phyloP scores from a whole-genome alignment of 2,797 vertebrate genomes.

The Menidia menidia region DNA sequence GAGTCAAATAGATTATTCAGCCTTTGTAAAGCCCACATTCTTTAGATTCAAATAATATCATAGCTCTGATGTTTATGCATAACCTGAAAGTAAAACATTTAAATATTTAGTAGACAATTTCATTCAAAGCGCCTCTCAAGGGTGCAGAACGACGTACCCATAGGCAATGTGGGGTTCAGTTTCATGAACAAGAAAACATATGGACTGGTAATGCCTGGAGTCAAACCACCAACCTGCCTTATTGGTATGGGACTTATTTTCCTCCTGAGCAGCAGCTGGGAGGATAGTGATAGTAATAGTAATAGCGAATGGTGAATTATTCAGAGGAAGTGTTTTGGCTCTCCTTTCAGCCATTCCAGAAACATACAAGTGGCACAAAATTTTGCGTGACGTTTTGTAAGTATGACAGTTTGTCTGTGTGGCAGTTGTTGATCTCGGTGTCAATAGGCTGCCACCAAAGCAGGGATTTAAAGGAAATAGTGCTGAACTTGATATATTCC shows the following conservation, averaged over 20 bases:
- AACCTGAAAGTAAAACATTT: background rate
- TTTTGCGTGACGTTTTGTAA: conserved; percentile 18
- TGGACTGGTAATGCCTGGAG: too few relatives aligned
- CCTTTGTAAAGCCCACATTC: background rate
- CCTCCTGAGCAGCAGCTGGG: too few relatives aligned
- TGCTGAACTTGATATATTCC: background rate
- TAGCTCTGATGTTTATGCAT: background rate
- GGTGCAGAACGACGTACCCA: too few relatives aligned
- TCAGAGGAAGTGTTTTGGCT: conserved; percentile 15
- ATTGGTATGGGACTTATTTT: too few relatives aligned
- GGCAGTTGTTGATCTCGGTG: conserved; percentile 3
- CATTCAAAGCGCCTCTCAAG: too few relatives aligned
- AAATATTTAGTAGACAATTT: too few relatives aligned
- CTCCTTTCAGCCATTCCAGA: background rate
- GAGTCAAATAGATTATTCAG: too few relatives aligned
- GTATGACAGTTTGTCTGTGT: background rate
- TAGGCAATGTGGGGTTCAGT: too few relatives aligned
- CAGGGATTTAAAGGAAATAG: background rate
- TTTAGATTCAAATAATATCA: background rate
- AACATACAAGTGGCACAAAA: background rate
- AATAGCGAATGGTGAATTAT: background rate
- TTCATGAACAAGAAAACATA: too few relatives aligned
- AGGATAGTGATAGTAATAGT: too few relatives aligned
- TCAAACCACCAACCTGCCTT: too few relatives aligned
- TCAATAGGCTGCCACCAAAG: background rate